These are phyloP conservation scores for Sinocyclocheilus grahami DNA, from an alignment of 2,113 vertebrate genomes.

Conservation along the genomic window DNA sequence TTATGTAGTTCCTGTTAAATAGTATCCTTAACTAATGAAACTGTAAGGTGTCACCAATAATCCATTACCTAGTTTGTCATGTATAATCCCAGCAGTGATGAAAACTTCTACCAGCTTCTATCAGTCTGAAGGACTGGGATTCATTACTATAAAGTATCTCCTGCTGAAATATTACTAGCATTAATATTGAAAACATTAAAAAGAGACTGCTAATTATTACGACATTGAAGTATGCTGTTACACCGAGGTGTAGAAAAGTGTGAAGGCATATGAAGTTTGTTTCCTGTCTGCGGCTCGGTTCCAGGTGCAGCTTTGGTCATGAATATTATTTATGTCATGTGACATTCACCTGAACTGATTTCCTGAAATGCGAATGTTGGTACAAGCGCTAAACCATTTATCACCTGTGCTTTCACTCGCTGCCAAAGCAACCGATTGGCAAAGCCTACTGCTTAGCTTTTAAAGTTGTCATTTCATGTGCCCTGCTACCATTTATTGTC, in stretches of 20 bases:
- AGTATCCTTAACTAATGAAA: no score
- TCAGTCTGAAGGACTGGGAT: background rate
- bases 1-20: no score
- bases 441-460: background rate
- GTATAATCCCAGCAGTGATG: background rate
- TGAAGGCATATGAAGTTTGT: background rate
- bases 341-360: constrained; percentile 3
- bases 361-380: constrained; percentile 3
- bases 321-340: background rate
- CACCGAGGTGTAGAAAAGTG: background rate
- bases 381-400: background rate
- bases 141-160: background rate
- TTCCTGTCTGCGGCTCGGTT: background rate
- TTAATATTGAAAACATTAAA: background rate
- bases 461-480: background rate
- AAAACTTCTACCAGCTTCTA: background rate
- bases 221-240: background rate
- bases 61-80: background rate
- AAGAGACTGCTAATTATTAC: background rate
- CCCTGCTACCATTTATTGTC: background rate
- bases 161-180: background rate
- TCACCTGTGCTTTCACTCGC: constrained; percentile 9
- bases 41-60: background rate
- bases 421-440: constrained; percentile 5
- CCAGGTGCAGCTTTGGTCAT: background rate